Conservation (phyloP, 2,113 vertebrate species). For the Perccottus glenii region DNA sequence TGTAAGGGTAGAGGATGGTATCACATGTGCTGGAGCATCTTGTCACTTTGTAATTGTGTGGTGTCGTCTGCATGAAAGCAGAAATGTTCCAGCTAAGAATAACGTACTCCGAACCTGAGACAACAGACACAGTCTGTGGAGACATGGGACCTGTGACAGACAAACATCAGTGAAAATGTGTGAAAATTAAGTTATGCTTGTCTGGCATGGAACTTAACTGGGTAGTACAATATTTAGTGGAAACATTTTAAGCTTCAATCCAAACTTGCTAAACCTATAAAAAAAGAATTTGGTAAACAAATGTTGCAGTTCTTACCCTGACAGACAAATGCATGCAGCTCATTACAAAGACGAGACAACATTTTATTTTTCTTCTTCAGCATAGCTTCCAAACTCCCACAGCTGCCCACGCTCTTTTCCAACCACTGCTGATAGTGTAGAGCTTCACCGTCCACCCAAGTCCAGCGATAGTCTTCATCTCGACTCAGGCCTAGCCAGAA, state of each 20-base stretch:
- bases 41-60: slow-evolving; percentile 51
- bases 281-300: background rate
- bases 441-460: slow-evolving; percentile 35
- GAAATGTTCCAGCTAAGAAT: slow-evolving; percentile 47
- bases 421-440: slow-evolving; percentile 38
- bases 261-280: no score
- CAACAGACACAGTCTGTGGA: slow-evolving; percentile 11
- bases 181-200: no score
- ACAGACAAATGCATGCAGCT: slow-evolving; percentile 32
- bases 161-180: background rate
- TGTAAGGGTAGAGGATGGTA: no score
- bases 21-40: slow-evolving; percentile 19
- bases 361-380: slow-evolving; percentile 32
- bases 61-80: slow-evolving; percentile 41
- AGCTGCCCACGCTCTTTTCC: slow-evolving; percentile 13
- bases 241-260: no score
- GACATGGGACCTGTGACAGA: background rate
- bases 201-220: no score
- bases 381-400: slow-evolving; percentile 50
- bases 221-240: no score
- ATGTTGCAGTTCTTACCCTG: slow-evolving; percentile 33
- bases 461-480: slow-evolving; percentile 12
- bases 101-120: slow-evolving; percentile 6
- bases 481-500: slow-evolving; percentile 48
- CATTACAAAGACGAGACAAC: slow-evolving; percentile 34